Base-by-base conservation (phyloP, 2,888 invertebrate genomes). In the Pyrocoelia pectoralis region DNA sequence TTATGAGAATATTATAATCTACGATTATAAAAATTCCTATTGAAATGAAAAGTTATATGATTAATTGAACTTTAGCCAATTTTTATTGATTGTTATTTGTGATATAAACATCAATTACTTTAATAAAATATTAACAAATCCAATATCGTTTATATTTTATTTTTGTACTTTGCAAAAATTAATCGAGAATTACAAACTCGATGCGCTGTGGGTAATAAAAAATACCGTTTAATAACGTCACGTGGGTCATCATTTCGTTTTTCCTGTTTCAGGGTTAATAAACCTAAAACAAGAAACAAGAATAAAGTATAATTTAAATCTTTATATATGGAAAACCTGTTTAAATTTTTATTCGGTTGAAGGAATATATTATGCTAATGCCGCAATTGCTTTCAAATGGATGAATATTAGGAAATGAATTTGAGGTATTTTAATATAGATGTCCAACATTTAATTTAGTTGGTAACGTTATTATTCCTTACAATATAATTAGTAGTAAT, bases 241-340 rank as follows among this genome's bases (percentile, higher is more conserved):
- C 46, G 46, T 46, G 18, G 17, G 18, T 46, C 46, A 17, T 46
- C 46, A 46, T 46, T 46, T 46, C 46, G 17, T 53, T 53, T 53
- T 53, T 53, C 53, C 53, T 53, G 53, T 53, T 53, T 53, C 53
- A 40, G 41, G 53, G 53, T 53, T 52, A 53, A 40, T 18, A 53
- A 53, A 41, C 53, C 41, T 40, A 40, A 41, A 41, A 53, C 40
- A 53, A 40, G 40, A 18, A 41, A 41, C 53, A 24, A 19, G 53
- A 53, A 38, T 18, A 17, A 24, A 33, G 8, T 51, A 46, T 17
- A 17, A 17, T 43, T 43, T 15, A 12, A 33, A 33, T 33, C 33
- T 33, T 33, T 8, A 33, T 8, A 33, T 4, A 33, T n/a, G 24
- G 6, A 33, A n/a, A 33, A 33, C 33, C 33, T 33, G 33, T 33